A percentile compares a stretch with the other conserved stretches of the same genome.
phyloP scores from a whole-genome alignment of 2,888 invertebrate genomes.

The Drosophila anomalipes region DNA sequence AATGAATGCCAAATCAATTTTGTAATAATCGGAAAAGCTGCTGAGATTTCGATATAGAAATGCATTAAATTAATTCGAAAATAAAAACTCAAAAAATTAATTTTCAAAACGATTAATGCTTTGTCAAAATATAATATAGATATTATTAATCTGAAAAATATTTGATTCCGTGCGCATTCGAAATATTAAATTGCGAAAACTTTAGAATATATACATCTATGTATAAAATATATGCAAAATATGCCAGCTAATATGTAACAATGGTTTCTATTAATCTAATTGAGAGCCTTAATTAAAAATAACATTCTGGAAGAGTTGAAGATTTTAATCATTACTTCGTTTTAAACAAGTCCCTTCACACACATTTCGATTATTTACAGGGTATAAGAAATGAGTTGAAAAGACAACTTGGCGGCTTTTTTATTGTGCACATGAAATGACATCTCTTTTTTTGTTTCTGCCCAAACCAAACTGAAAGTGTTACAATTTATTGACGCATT shows the following conservation, averaged over 20 bases:
- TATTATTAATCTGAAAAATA: not conserved
- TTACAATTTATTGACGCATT: slow-evolving; percentile 80
- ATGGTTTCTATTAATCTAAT: too few species aligned
- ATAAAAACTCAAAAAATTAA: not conserved
- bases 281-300: too few species aligned
- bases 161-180: fast-evolving
- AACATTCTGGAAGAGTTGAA: too few species aligned
- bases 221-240: too few species aligned
- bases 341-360: not conserved
- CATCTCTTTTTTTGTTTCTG: slow-evolving; percentile 69
- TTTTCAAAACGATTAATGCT: not conserved
- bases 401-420: slow-evolving; percentile 41
- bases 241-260: too few species aligned
- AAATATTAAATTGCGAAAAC: not conserved
- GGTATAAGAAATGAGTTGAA: slow-evolving; percentile 27
- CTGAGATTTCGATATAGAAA: not conserved
- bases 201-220: too few species aligned
- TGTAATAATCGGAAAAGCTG: not conserved
- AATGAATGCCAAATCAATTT: fast-evolving
- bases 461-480: slow-evolving; percentile 63
- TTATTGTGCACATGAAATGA: slow-evolving; percentile 64
- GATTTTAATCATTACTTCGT: too few species aligned
- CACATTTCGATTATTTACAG: not conserved
- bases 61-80: not conserved
- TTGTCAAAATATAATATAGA: not conserved